phyloP scores from a whole-genome alignment of 2,797 vertebrate genomes.

The Scolopax bukidnonensis region DNA sequence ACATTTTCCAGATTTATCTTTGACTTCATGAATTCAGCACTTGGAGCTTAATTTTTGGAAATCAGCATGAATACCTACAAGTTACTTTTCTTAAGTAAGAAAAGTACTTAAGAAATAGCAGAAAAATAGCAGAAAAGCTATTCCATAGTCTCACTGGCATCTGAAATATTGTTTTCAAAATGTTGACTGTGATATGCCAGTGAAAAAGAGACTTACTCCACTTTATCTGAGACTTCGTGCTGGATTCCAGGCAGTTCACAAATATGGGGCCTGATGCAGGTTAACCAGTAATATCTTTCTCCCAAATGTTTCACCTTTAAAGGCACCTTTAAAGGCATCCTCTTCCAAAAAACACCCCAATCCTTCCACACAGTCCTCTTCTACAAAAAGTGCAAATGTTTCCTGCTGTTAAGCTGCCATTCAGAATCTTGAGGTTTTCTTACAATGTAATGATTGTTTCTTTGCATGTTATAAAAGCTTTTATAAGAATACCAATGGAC shows the following conservation, averaged over 20 bases:
- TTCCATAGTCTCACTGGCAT: neutral
- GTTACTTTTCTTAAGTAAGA: neutral
- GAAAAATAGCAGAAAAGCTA: neutral
- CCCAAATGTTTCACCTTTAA: neutral
- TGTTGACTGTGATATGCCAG: neutral
- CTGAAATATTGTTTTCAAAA: neutral
- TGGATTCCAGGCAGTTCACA: neutral
- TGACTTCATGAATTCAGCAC: neutral
- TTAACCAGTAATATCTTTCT: neutral
- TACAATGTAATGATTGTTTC: neutral
- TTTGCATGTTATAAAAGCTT: neutral
- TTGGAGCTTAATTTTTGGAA: neutral
- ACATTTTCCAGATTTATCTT: neutral
- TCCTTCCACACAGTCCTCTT: neutral
- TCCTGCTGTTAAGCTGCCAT: neutral
- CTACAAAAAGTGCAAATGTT: fast-evolving
- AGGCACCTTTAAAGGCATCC: fast-evolving
- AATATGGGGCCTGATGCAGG: neutral
- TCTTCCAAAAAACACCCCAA: neutral
- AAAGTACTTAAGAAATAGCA: neutral
- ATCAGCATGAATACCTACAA: neutral
- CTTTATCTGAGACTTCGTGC: neutral
- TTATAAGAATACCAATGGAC: neutral
- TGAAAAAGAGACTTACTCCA: neutral
- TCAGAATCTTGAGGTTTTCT: neutral